These are phyloP conservation scores for Neodiprion pinetum DNA, from an alignment of 1,140 invertebrate species.

Conservation along the genomic window DNA sequence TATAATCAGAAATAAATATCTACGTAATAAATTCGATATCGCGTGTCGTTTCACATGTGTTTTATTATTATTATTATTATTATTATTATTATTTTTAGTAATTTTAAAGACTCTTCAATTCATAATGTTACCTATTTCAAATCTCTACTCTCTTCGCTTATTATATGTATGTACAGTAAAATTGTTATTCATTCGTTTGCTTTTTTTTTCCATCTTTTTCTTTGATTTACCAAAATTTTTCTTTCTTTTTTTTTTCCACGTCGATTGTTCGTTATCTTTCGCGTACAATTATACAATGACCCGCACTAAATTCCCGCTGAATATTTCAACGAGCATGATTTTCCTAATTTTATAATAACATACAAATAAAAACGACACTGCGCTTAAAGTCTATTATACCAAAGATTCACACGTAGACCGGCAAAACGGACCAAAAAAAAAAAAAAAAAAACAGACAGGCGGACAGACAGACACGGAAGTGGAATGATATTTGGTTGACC, in stretches of 20 bases:
- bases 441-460: background rate
- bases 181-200: no score
- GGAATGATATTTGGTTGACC: background rate
- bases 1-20: no score
- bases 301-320: background rate
- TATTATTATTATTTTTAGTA: no score
- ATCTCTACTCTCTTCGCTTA: no score
- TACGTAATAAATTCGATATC: no score
- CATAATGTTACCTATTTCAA: no score
- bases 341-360: background rate
- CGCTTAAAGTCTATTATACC: background rate
- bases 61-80: no score
- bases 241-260: background rate
- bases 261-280: background rate
- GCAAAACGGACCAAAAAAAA: background rate
- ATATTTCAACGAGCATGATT: background rate
- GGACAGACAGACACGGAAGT: slow-evolving; percentile 13
- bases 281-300: background rate
- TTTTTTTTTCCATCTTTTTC: background rate
- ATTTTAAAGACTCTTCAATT: no score
- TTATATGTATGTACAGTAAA: no score
- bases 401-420: background rate
- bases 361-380: background rate
- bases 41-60: no score
- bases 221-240: background rate